Base-by-base conservation (phyloP, 1,140 invertebrate genomes). In the Leptinotarsa lineolata region DNA sequence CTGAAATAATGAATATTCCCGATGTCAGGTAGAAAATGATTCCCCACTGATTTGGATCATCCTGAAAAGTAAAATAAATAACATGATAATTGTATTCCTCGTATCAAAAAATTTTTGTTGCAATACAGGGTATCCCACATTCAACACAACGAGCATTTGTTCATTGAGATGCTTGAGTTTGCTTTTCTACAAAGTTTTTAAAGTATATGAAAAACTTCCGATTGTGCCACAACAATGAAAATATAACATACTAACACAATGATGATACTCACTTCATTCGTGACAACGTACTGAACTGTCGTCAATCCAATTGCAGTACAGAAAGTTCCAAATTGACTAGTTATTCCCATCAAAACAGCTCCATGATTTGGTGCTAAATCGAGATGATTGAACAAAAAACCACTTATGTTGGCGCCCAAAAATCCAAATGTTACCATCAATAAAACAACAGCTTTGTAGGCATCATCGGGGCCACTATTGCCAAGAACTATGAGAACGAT, bases 341-440 rank as follows among this genome's bases (percentile, higher is more conserved):
- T 93, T 16, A 95, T 86, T 6, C 93, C 92, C 89, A 93, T 92
- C 77, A 93, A 82, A 1, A 88, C 88, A 15, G 91, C 91, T 20
- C 91, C 91, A 84, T 87, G 90, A 83, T 90, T 91, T 16, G 91
- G 91, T 2, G 92, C 88, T 67, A 94, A 86, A 79, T 94, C 92
- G n/a, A 93, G 87, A 78, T 93, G 90, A 78, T 93, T 93, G 3
- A 88, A 80, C 68, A 85, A 80, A 66, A 83, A 92, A 3, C 94
- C 94, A 59, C 92, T 90, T 70, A 91, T 92, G 22, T 89, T 86
- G 15, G 92, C 91, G 15, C 20, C 24, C 11, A 63, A 61, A 61
- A 63, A 44, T 60, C 18, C 54, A 24, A 71, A 24, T 1, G 24
- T 21, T 4, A 63, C 13, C 15, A 63, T 46, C n/a, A 60, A 8